A percentile compares a stretch with the other conserved stretches of the same genome.
phyloP scores from a whole-genome alignment of 2,888 invertebrate genomes.

The Gandaritis pyraliata region DNA sequence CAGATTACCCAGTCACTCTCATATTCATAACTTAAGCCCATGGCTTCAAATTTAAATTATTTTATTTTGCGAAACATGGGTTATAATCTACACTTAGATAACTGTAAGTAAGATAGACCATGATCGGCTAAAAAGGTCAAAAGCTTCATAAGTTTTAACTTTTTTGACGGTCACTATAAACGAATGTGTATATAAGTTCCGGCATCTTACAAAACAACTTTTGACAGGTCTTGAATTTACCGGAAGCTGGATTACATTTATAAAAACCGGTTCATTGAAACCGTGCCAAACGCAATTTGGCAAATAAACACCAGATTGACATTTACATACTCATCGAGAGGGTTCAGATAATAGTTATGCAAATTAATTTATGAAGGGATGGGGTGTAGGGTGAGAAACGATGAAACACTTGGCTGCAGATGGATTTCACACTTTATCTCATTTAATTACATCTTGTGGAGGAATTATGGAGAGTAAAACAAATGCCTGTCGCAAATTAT shows the following conservation, averaged over 20 bases:
- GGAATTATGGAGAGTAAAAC: constrained; percentile 5
- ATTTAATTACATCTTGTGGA: constrained; percentile 33
- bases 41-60: no score
- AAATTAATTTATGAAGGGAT: constrained; percentile 63
- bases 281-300: constrained; percentile 71
- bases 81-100: no score
- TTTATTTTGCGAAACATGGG: no score
- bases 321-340: constrained; percentile 63
- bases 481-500: background rate
- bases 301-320: constrained; percentile 64
- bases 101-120: no score
- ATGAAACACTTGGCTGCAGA: constrained; percentile 27
- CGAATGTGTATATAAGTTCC: no score
- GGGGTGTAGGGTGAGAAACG: constrained; percentile 37
- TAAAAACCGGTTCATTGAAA: constrained; percentile 34
- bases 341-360: constrained; percentile 70
- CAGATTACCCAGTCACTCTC: no score
- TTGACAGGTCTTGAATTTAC: background rate
- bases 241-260: background rate
- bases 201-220: no score
- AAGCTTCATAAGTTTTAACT: no score
- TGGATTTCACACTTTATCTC: constrained; percentile 42
- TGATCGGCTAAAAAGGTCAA: no score
- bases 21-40: no score
- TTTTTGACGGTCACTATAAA: no score